phyloP scores from a whole-genome alignment of 2,113 vertebrate genomes.

The Anolis sagrei region DNA sequence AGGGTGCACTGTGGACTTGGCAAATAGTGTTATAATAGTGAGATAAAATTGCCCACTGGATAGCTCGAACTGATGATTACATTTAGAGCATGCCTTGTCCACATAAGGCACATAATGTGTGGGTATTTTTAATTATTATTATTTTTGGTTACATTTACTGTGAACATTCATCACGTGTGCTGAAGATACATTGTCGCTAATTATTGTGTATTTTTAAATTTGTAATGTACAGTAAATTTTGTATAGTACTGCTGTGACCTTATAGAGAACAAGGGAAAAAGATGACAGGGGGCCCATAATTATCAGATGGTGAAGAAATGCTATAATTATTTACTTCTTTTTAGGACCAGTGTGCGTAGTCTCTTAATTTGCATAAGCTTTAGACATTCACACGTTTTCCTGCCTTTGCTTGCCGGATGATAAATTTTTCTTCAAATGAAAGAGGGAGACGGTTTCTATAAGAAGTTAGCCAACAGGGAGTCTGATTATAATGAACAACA shows the following conservation, averaged over 20 bases:
- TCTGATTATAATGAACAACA: slow-evolving; percentile 74
- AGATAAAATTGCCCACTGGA: slow-evolving; percentile 79
- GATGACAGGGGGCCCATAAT: slow-evolving; percentile 80
- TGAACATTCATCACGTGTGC: slow-evolving; percentile 85
- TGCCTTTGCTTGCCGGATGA: slow-evolving; percentile 77
- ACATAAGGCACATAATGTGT: slow-evolving; percentile 79
- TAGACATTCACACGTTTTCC: slow-evolving; percentile 84
- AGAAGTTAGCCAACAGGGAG: slow-evolving; percentile 76
- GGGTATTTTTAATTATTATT: slow-evolving; percentile 34
- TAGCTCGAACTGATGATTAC: slow-evolving; percentile 88
- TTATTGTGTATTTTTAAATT: slow-evolving; percentile 83
- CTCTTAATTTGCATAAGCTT: slow-evolving; percentile 86
- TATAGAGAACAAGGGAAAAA: slow-evolving; percentile 72
- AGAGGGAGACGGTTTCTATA: slow-evolving; percentile 74
- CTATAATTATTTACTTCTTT: slow-evolving; percentile 85
- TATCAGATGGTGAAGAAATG: slow-evolving; percentile 78
- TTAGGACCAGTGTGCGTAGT: slow-evolving; percentile 76
- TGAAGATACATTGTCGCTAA: slow-evolving; percentile 76
- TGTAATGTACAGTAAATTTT: slow-evolving; percentile 84
- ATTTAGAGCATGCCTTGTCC: slow-evolving; percentile 83
- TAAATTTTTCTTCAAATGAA: slow-evolving; percentile 81
- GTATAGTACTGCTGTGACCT: slow-evolving; percentile 80
- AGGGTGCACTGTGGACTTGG: slow-evolving; percentile 82
- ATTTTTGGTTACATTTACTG: slow-evolving; percentile 68
- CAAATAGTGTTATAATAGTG: slow-evolving; percentile 85